Evolutionary conservation across 1,140 invertebrate species (phyloP).

Genomic region (Psix sp.): DNA sequence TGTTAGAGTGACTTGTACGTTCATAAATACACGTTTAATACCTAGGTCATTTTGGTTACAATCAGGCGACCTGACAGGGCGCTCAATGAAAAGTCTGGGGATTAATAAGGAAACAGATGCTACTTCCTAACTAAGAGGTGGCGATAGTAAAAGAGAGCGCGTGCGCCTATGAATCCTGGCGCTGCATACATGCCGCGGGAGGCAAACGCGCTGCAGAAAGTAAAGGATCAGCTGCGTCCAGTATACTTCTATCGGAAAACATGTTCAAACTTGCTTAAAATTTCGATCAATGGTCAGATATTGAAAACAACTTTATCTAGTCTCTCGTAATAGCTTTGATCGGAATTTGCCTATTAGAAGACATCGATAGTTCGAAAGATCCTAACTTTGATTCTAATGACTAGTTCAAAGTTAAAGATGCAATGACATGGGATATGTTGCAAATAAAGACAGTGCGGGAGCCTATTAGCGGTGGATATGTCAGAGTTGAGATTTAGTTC

Average conservation of each 20-base stretch:
- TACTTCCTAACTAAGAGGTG: slow-evolving; percentile 33
- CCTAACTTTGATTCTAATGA: no score
- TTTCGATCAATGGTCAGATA: no score
- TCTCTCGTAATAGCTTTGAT: no score
- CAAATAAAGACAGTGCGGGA: slow-evolving; percentile 19
- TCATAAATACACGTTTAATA: slow-evolving; percentile 13
- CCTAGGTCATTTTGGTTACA: slow-evolving; percentile 10
- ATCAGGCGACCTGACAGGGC: slow-evolving; percentile 13
- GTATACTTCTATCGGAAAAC: slow-evolving; percentile 3
- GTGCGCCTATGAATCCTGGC: slow-evolving; percentile 29
- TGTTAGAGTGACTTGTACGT: background rate
- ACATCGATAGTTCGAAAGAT: no score
- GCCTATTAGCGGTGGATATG: slow-evolving; percentile 20
- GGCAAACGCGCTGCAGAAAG: slow-evolving; percentile 42
- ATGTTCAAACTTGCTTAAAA: background rate
- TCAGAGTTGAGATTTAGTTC: slow-evolving; percentile 61
- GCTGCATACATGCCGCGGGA: slow-evolving; percentile 36
- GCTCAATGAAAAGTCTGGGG: slow-evolving; percentile 22
- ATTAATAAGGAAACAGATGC: slow-evolving; percentile 40
- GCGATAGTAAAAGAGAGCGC: slow-evolving; percentile 30
- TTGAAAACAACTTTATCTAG: no score
- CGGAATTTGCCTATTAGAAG: no score
- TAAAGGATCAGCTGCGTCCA: slow-evolving; percentile 26
- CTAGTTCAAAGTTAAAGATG: slow-evolving; percentile 30
- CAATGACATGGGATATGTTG: no score